Conservation (phyloP, 2,113 vertebrate genomes). For the Lanius collurio region DNA sequence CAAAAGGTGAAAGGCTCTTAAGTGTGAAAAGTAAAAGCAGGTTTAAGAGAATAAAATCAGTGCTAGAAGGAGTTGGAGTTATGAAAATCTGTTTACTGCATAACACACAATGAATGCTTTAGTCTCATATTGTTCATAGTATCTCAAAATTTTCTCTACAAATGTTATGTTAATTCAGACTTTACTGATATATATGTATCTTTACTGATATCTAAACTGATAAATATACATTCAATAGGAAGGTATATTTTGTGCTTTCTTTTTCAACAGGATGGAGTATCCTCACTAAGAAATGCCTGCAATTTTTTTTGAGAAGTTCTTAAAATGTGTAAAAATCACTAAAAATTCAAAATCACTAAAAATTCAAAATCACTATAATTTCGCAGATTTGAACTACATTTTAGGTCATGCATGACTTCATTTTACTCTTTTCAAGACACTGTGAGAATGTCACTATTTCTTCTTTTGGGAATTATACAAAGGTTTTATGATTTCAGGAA, state of each 20-base stretch:
- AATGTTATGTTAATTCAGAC: neutral
- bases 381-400: neutral
- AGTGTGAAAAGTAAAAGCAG: too few relatives aligned
- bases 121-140: neutral
- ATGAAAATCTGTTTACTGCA: neutral
- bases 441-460: neutral
- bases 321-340: neutral
- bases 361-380: neutral
- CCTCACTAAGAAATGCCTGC: neutral
- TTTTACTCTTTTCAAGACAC: neutral
- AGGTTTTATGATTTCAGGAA: neutral
- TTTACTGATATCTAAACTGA: neutral
- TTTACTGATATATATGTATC: neutral
- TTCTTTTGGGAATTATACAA: neutral
- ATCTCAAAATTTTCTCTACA: neutral
- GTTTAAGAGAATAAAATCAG: too few relatives aligned
- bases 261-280: neutral
- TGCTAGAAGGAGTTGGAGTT: neutral
- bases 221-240: neutral
- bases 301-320: neutral
- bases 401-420: neutral
- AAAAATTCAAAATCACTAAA: too few relatives aligned
- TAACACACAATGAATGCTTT: neutral
- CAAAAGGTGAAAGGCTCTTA: too few relatives aligned
- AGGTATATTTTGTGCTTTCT: neutral